Evolutionary conservation across 1,140 invertebrate species (phyloP).

Genomic region (Zaprionus davidi): DNA sequence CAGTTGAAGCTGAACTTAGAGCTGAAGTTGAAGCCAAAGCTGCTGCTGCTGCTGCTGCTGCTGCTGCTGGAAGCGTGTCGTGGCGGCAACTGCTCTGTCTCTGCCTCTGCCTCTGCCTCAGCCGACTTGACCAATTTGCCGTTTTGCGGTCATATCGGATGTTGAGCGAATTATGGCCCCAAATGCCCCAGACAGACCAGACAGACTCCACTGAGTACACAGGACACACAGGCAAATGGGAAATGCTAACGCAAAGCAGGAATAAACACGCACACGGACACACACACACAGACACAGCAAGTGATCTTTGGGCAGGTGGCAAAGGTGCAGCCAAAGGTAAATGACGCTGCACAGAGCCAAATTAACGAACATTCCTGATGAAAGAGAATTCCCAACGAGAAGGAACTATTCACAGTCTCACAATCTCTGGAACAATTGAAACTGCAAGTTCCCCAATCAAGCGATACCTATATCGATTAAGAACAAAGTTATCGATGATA

Average conservation of each 20-base stretch:
- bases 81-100: conserved; percentile 27
- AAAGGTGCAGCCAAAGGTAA: background rate
- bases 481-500: background rate
- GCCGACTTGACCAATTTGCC: conserved; percentile 74
- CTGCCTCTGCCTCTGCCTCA: background rate
- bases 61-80: conserved; percentile 30
- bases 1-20: background rate
- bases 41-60: background rate
- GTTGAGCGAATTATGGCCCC: conserved; percentile 58
- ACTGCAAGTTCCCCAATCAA: background rate
- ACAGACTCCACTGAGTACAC: too few species aligned
- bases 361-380: background rate
- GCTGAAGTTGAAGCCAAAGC: background rate
- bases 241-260: background rate
- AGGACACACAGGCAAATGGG: background rate
- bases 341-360: background rate
- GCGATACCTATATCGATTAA: background rate
- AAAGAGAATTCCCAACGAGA: background rate
- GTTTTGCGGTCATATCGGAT: conserved; percentile 68
- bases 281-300: background rate
- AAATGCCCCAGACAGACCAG: conserved; percentile 14
- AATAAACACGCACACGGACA: background rate
- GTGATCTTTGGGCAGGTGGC: background rate
- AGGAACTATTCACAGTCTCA: background rate
- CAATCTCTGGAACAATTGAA: background rate